Conservation (phyloP, 2,888 invertebrate species). For the Brachyopa scutellaris region DNA sequence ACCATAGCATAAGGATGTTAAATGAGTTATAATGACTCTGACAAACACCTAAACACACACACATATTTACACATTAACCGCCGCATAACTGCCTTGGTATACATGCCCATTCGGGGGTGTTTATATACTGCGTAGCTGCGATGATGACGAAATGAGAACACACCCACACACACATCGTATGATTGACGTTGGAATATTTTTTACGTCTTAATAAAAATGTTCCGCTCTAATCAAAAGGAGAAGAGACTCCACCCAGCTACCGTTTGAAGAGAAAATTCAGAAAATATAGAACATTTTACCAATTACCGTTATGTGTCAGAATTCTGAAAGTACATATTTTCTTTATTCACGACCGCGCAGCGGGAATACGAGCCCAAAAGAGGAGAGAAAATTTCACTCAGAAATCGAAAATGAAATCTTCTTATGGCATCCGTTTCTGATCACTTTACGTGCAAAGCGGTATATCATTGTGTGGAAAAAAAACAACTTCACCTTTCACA, state of each 20-base stretch:
- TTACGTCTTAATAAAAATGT: constrained; percentile 11
- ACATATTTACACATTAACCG: no score
- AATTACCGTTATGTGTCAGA: constrained; percentile 11
- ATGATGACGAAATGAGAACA: no score
- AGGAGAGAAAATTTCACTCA: no score
- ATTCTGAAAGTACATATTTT: no score
- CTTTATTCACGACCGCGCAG: no score
- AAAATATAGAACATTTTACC: neutral
- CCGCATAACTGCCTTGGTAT: no score
- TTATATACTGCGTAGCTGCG: no score
- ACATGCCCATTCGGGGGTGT: no score
- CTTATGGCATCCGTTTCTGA: constrained; percentile 2
- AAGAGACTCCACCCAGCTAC: neutral
- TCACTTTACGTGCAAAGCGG: constrained; percentile 14
- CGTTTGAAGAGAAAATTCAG: neutral
- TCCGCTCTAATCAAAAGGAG: no score
- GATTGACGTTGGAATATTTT: constrained; percentile 20
- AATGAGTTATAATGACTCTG: constrained; percentile 26
- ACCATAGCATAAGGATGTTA: neutral
- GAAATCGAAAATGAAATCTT: constrained; percentile 26
- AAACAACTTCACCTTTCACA: neutral
- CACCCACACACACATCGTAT: neutral
- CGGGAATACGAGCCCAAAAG: no score
- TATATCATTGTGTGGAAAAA: constrained; percentile 10
- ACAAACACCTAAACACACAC: constrained; percentile 7